Percentiles rank a stretch among this genome's conserved stretches.
Evolutionary conservation across 2,113 vertebrate species (phyloP).

Genomic region (Pituophis catenifer): DNA sequence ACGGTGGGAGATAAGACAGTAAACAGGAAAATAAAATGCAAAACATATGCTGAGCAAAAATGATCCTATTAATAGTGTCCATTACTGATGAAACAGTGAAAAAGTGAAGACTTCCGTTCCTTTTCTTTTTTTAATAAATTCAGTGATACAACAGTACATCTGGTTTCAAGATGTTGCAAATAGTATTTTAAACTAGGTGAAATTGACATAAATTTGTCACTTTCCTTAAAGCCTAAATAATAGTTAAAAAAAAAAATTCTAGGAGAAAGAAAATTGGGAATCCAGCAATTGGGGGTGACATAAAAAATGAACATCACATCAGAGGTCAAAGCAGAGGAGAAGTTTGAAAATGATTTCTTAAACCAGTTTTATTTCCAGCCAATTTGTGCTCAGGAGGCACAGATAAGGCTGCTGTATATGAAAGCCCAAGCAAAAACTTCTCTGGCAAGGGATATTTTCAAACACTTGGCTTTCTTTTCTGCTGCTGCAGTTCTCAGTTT

Average conservation of each 20-base stretch:
- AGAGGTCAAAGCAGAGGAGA: neutral
- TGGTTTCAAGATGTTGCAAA: neutral
- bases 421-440: neutral
- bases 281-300: neutral
- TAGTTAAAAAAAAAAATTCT: neutral
- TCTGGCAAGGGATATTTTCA: conserved; percentile 30
- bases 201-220: neutral
- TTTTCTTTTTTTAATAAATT: neutral
- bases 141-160: neutral
- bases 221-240: neutral
- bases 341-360: neutral
- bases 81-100: neutral
- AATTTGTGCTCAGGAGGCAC: neutral
- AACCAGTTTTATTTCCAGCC: neutral
- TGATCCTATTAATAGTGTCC: neutral
- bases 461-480: neutral
- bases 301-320: neutral
- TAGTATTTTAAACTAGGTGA: neutral
- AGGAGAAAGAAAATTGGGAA: neutral
- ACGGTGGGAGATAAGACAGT: neutral
- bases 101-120: neutral
- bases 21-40: neutral
- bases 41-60: neutral
- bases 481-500: neutral
- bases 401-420: neutral